Percentiles rank a stretch among this genome's conserved stretches.
phyloP scores from a whole-genome alignment of 2,797 vertebrate genomes.

The Scleropages formosus region DNA sequence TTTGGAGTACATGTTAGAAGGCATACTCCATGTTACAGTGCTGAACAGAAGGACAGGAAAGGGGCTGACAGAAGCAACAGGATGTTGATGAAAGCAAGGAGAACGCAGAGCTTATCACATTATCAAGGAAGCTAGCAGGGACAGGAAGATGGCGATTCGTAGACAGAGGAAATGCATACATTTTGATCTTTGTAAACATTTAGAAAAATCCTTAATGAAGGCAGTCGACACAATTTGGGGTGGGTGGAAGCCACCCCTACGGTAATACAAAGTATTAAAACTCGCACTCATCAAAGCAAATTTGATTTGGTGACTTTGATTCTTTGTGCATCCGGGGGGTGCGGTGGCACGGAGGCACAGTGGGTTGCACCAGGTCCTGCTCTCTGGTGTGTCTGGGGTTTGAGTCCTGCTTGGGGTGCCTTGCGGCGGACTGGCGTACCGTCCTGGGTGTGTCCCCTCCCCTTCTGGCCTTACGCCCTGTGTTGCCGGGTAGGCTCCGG shows the following conservation, averaged over 20 bases:
- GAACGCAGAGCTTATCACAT: slow-evolving; percentile 47
- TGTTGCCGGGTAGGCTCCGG: no score
- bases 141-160: slow-evolving; percentile 30
- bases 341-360: no score
- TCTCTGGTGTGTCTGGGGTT: no score
- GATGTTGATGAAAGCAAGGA: slow-evolving; percentile 35
- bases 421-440: no score
- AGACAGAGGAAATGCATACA: slow-evolving; percentile 47
- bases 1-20: slow-evolving; percentile 3
- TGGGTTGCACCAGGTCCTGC: no score
- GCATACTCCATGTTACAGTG: neutral
- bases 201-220: neutral
- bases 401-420: no score
- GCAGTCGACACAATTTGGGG: neutral
- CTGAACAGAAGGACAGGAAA: slow-evolving; percentile 3
- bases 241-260: neutral
- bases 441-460: no score
- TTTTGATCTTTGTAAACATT: slow-evolving; percentile 13
- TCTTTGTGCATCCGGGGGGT: no score
- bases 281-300: slow-evolving; percentile 2
- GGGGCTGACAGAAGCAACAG: slow-evolving; percentile 38
- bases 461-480: no score
- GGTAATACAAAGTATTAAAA: neutral
- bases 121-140: slow-evolving; percentile 45
- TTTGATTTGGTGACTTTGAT: no score